These are phyloP conservation scores for Amphilophus citrinellus DNA, from an alignment of 2,113 vertebrate genomes.

Conservation along the genomic window DNA sequence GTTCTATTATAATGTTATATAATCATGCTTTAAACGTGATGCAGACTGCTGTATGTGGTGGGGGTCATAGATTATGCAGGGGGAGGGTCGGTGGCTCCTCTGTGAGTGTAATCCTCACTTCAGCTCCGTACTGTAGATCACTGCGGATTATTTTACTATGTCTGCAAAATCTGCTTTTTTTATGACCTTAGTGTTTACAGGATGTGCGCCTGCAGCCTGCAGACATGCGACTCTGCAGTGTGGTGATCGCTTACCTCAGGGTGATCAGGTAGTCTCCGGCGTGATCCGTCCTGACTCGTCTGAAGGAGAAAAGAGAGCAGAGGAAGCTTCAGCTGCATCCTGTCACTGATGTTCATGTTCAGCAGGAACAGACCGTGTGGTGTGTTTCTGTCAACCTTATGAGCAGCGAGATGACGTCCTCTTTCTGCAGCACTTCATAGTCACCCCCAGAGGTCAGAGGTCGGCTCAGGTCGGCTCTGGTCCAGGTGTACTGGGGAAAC, in stretches of 20 bases:
- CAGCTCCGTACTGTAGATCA: conserved; percentile 4
- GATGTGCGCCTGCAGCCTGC: background rate
- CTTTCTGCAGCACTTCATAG: conserved; percentile 89
- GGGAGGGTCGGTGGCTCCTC: too few species aligned
- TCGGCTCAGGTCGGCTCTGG: conserved; percentile 75
- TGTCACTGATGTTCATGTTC: too few species aligned
- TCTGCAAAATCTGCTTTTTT: background rate
- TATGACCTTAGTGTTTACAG: background rate
- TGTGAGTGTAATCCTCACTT: conserved; percentile 46
- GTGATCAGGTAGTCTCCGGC: conserved; percentile 91
- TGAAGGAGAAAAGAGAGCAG: conserved; percentile 7
- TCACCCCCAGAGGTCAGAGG: conserved; percentile 77
- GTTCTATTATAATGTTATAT: background rate
- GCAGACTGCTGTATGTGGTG: background rate
- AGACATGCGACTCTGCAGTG: background rate
- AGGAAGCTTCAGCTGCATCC: background rate
- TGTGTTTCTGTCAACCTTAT: conserved; percentile 68
- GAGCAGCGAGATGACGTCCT: conserved; percentile 91
- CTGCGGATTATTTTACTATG: conserved; percentile 28
- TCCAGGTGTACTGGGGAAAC: conserved; percentile 90
- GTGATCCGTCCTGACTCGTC: conserved; percentile 83
- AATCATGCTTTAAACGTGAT: background rate
- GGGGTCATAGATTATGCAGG: background rate
- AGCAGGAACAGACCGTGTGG: background rate
- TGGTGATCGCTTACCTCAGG: conserved; percentile 82